Evolutionary conservation across 2,113 vertebrate species (phyloP).

Genomic region (Mormyrus iriodes): DNA sequence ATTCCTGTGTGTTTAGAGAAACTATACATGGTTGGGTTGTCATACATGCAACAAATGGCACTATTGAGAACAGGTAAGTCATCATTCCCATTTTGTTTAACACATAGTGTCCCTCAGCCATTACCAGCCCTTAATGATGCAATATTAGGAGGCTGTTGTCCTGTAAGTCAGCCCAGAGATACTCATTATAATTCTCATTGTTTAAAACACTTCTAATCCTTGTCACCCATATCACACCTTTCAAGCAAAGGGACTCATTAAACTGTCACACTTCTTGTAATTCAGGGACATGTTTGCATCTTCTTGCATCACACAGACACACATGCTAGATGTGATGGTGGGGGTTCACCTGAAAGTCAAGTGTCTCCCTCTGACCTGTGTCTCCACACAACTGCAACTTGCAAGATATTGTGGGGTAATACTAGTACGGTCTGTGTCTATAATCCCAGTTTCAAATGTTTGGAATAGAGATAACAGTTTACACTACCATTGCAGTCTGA

Average conservation of each 20-base stretch:
- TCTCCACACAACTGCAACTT: background rate
- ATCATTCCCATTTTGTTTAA: background rate
- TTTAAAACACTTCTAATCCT: background rate
- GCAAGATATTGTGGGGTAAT: too few species aligned
- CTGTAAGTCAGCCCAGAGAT: background rate
- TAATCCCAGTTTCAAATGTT: background rate
- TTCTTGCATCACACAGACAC: background rate
- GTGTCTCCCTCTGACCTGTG: background rate
- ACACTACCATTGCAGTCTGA: background rate
- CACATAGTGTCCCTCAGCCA: background rate
- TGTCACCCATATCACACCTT: background rate
- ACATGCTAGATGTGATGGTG: background rate
- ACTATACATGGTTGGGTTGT: too few species aligned
- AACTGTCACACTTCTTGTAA: background rate
- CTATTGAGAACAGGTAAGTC: background rate
- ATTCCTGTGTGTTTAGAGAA: too few species aligned
- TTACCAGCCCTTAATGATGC: background rate
- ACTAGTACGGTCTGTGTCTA: background rate
- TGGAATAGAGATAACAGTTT: background rate
- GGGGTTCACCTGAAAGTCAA: background rate
- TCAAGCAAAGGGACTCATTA: conserved; percentile 8
- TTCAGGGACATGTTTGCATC: background rate
- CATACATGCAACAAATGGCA: too few species aligned
- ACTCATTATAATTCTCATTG: background rate
- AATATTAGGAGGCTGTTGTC: background rate